A percentile compares a stretch with the other conserved stretches of the same genome.
These are phyloP conservation scores for Callyntrura guangdongensis DNA, from an alignment of 2,888 invertebrate genomes.

Conservation along the genomic window DNA sequence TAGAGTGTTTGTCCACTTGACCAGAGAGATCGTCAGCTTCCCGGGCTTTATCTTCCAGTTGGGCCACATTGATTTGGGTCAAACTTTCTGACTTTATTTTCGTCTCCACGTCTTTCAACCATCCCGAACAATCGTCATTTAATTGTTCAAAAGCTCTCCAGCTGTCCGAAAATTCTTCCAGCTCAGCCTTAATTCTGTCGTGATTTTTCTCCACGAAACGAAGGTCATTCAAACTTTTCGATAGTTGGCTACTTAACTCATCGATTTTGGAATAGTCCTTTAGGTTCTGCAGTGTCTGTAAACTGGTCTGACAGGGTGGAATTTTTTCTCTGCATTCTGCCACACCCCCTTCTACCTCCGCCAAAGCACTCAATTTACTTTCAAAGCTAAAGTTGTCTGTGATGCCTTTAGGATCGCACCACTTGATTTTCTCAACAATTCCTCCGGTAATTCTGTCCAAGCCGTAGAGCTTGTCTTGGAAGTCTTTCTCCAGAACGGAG, in stretches of 20 bases:
- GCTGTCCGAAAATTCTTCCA: conserved; percentile 91
- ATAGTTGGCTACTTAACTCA: conserved; percentile 90
- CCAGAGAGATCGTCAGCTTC: conserved; percentile 89
- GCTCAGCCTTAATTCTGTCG: conserved; percentile 89
- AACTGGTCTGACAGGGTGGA: conserved; percentile 90
- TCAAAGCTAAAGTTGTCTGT: conserved; percentile 97
- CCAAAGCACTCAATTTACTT: conserved; percentile 93
- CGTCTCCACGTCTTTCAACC: conserved; percentile 93
- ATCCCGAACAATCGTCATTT: conserved; percentile 91
- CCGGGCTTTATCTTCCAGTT: conserved; percentile 90
- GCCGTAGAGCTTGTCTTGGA: conserved; percentile 93
- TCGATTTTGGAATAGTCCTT: conserved; percentile 91
- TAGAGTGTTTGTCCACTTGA: conserved; percentile 89
- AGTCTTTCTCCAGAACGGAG: conserved; percentile 94
- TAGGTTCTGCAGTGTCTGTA: conserved; percentile 90
- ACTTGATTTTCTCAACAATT: conserved; percentile 94
- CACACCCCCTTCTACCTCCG: conserved; percentile 91
- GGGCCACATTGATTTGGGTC: conserved; percentile 90
- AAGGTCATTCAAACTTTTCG: conserved; percentile 90
- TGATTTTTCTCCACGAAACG: conserved; percentile 90
- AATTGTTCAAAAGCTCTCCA: conserved; percentile 94
- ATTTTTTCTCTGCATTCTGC: conserved; percentile 90
- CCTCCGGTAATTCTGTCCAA: conserved; percentile 93
- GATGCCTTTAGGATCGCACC: conserved; percentile 95
- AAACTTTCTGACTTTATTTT: conserved; percentile 91